Percentiles rank a stretch among this genome's conserved stretches.
phyloP scores from a whole-genome alignment of 2,797 vertebrate species.

The Echeneis naucrates region DNA sequence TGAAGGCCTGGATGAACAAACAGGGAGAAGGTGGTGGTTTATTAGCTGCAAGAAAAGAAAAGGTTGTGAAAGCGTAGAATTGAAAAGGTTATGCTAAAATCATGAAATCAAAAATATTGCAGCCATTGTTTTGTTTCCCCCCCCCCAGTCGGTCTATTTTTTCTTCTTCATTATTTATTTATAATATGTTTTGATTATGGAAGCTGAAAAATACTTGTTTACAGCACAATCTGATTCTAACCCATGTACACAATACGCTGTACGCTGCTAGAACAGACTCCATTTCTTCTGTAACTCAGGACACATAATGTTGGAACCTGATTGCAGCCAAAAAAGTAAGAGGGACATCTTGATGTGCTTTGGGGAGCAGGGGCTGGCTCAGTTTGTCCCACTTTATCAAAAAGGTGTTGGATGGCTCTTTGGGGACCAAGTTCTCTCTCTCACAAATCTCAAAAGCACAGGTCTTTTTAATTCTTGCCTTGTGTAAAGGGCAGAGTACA shows the following conservation, averaged over 20 bases:
- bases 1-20: constrained; percentile 16
- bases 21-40: constrained; percentile 13
- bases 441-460: background rate
- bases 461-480: background rate
- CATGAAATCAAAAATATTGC: background rate
- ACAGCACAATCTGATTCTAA: background rate
- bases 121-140: no score
- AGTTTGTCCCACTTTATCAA: constrained; percentile 5
- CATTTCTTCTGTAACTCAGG: background rate
- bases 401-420: background rate
- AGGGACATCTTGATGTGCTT: constrained; percentile 1
- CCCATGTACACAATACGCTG: background rate
- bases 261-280: background rate
- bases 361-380: background rate
- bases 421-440: background rate
- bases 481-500: background rate
- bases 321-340: background rate
- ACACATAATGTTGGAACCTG: background rate
- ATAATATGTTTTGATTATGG: background rate
- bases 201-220: background rate
- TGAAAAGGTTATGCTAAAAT: constrained; percentile 11
- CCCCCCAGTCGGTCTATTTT: no score
- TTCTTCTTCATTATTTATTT: background rate
- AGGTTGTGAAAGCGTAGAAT: constrained; percentile 5
- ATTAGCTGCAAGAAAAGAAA: constrained; percentile 8